Percentiles rank a stretch among this genome's conserved stretches.
Evolutionary conservation across 2,113 vertebrate genomes (phyloP).

Genomic region (Vimba vimba): DNA sequence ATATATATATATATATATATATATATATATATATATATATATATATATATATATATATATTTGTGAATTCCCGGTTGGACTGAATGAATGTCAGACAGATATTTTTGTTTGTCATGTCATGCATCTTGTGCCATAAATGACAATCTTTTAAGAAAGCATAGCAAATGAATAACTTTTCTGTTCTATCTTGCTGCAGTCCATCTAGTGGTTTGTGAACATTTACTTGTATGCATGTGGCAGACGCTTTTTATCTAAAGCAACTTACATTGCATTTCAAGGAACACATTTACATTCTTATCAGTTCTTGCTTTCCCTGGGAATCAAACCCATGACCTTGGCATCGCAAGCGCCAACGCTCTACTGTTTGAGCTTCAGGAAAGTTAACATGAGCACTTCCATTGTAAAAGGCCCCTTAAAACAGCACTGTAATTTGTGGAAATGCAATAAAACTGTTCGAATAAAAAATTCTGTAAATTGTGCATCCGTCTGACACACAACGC

Average conservation of each 20-base stretch:
- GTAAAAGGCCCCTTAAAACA: neutral
- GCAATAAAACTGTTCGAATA: neutral
- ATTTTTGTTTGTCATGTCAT: neutral
- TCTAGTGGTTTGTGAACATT: neutral
- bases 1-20: too few species aligned
- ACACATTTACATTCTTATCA: too few species aligned
- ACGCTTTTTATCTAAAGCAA: too few species aligned
- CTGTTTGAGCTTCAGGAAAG: too few species aligned
- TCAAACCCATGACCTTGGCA: too few species aligned
- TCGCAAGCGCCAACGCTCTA: too few species aligned
- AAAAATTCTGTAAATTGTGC: too few species aligned
- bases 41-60: too few species aligned
- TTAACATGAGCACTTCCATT: neutral
- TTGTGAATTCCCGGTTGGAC: neutral
- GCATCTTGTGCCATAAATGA: neutral
- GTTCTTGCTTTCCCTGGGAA: too few species aligned
- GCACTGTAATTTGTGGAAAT: neutral
- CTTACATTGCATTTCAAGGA: too few species aligned
- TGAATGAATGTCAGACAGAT: neutral
- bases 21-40: too few species aligned
- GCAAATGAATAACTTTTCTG: neutral
- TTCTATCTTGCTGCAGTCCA: neutral
- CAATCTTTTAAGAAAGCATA: neutral
- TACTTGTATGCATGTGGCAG: neutral
- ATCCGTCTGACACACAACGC: too few species aligned